Evolutionary conservation across 1,140 invertebrate species (phyloP), one percentile per base, ranked within the genome.

Genomic region (Phymastichus coffea): DNA sequence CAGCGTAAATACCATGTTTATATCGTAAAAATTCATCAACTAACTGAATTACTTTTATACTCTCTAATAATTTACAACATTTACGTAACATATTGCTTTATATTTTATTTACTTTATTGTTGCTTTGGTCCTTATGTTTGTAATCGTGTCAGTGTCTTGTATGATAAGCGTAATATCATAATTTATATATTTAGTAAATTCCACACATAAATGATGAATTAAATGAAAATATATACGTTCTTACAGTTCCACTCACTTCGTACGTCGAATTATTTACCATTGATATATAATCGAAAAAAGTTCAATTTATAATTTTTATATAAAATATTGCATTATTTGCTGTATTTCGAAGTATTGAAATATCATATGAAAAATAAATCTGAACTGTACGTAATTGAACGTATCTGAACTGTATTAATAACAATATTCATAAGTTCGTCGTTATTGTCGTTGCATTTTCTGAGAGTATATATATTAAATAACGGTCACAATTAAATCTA

Each of bases 1-100:
- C n/a, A n/a, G n/a, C n/a, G 2, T 2, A 20, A 41, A 9, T 9
- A 4, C 6, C 19, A 43, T 20, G 20, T 40, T 17, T 43, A 43
- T 43, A 43, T 12, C 20, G 20, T 22, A 43, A 0, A 17, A 20
- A 9, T 43, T 37, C 35, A 37, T 37, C 15, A 37, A 37, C 12
- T 3, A 14, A 8, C 37, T 44, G 14, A 40, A 22, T 26, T 54
- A 19, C n/a, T n/a, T n/a, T n/a, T n/a, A n/a, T n/a, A n/a, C n/a
- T n/a, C n/a, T n/a, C n/a, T n/a, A n/a, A n/a, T n/a, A 44, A 44
- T 9, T 0, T n/a, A 53, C 35, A 22, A 53, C 40, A 55, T 55
- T 55, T 55, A 44, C 20, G 22, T 40, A 44, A 38, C 7, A 57
- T 57, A 57, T 57, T 57, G 54, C 54, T 57, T 17, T n/a, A 48